phyloP scores from a whole-genome alignment of 2,888 invertebrate genomes.

The Athalia circularis region DNA sequence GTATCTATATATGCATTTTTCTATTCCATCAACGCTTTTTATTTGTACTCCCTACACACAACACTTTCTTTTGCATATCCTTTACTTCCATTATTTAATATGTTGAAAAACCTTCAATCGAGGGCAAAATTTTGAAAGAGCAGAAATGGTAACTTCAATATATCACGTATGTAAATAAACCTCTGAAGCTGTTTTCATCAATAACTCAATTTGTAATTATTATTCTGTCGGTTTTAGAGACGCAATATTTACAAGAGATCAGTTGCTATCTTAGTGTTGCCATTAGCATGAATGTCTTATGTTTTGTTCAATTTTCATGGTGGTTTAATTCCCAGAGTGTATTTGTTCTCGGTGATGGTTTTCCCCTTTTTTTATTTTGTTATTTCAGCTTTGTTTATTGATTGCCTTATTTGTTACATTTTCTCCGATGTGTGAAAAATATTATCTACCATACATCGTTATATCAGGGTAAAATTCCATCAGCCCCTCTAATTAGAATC shows the following conservation, averaged over 20 bases:
- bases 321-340: not conserved
- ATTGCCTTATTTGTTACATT: not conserved
- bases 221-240: not conserved
- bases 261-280: constrained; percentile 7
- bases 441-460: too few species aligned
- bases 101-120: too few species aligned
- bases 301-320: not conserved
- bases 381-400: not conserved
- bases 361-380: not conserved
- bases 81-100: too few species aligned
- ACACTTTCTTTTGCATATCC: not conserved
- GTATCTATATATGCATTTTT: constrained; percentile 54
- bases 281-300: constrained; percentile 14
- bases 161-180: too few species aligned
- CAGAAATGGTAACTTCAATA: too few species aligned
- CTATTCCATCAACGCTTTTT: constrained; percentile 45
- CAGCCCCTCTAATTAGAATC: too few species aligned
- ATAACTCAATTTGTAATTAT: not conserved
- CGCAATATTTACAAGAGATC: not conserved
- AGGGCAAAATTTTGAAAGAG: too few species aligned
- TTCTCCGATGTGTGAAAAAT: not conserved
- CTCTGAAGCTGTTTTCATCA: not conserved
- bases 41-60: constrained; percentile 33
- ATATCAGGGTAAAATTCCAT: too few species aligned
- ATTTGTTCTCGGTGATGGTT: constrained; percentile 29